Evolutionary conservation across 37 sponge, comb jelly and placozoan genomes (phyloP).

Genomic region (Hexactinellida sp.): DNA sequence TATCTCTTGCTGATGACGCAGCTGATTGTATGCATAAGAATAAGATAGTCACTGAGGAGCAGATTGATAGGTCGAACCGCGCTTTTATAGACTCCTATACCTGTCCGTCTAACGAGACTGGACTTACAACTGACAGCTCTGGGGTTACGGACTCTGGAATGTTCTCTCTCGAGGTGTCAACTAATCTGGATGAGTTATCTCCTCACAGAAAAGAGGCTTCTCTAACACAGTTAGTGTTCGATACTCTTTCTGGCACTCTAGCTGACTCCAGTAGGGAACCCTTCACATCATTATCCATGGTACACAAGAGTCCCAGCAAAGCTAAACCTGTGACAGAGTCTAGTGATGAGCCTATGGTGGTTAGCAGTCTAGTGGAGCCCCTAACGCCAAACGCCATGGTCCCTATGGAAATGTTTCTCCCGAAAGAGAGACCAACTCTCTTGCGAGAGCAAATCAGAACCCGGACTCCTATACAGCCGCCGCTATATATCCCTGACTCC

Average conservation of each 20-base stretch:
- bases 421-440: not conserved
- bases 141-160: not conserved
- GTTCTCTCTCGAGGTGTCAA: not conserved
- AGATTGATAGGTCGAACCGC: no score
- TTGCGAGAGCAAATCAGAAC: not conserved
- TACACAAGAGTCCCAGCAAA: not conserved
- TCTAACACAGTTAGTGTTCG: not conserved
- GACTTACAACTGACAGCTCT: not conserved
- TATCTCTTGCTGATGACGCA: not conserved
- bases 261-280: not conserved
- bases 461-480: not conserved
- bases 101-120: not conserved
- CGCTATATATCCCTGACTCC: not conserved
- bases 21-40: not conserved
- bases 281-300: no score
- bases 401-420: not conserved
- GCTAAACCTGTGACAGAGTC: not conserved
- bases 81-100: no score
- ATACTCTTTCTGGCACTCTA: not conserved
- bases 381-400: not conserved
- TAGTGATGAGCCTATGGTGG: not conserved
- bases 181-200: not conserved
- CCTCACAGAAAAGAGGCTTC: not conserved
- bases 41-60: not conserved
- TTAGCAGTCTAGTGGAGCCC: constrained; percentile 1